Evolutionary conservation across 1,140 invertebrate species (phyloP).

Genomic region (Acyrthosiphon pisum): DNA sequence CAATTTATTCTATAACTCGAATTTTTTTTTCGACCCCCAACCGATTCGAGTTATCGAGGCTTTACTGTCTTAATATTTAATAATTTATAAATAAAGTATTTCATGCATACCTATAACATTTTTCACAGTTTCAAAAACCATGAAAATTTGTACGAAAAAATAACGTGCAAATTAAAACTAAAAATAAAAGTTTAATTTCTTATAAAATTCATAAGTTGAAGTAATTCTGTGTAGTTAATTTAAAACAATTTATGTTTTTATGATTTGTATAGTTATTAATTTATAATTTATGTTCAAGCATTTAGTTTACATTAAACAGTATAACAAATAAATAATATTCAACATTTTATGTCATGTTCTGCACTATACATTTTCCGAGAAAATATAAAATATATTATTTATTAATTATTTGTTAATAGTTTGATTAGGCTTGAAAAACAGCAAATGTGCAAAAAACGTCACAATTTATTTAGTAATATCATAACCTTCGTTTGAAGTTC

Average conservation of each 20-base stretch:
- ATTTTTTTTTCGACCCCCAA: too few relatives aligned
- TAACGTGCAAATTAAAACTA: too few relatives aligned
- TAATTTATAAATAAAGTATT: neutral
- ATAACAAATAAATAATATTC: neutral
- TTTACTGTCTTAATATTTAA: too few relatives aligned
- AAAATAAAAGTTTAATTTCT: too few relatives aligned
- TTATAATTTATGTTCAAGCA: neutral
- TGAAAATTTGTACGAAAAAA: neutral
- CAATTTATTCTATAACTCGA: too few relatives aligned
- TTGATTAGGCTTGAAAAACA: neutral
- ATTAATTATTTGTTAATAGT: neutral
- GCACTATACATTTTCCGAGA: neutral
- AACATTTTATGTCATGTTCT: neutral
- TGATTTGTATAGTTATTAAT: neutral
- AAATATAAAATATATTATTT: neutral
- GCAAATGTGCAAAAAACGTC: constrained; percentile 25
- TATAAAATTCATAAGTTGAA: neutral
- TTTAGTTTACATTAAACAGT: neutral
- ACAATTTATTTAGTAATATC: constrained; percentile 2
- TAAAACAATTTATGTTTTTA: neutral
- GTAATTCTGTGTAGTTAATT: neutral
- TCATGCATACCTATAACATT: neutral
- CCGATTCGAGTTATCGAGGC: too few relatives aligned
- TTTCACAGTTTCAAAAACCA: neutral
- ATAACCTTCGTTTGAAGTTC: constrained; percentile 40